Percentiles rank a stretch among this genome's conserved stretches.
Conservation (phyloP, 64 coral and sea anemone species). For the Stichodactyla mertensii region DNA sequence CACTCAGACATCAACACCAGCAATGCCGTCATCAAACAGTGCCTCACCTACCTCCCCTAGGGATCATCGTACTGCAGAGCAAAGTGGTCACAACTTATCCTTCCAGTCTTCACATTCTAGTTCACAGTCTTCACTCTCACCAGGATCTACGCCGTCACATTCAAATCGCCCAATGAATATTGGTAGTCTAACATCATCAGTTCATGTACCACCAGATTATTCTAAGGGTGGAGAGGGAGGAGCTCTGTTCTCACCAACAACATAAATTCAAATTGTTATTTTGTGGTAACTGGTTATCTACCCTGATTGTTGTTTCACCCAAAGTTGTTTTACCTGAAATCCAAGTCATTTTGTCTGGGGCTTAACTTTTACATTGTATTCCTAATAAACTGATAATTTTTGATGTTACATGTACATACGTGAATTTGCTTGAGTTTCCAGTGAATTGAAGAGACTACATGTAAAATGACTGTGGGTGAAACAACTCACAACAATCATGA, state of each 20-base stretch:
- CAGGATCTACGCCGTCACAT: constrained; percentile 33
- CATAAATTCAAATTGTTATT: background rate
- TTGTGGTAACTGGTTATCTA: no score
- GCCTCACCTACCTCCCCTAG: constrained; percentile 17
- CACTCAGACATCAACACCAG: constrained; percentile 18
- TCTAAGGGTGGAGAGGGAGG: background rate
- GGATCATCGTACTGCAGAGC: background rate
- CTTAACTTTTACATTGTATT: no score
- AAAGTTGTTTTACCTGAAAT: no score
- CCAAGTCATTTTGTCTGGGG: no score
- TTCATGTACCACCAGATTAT: constrained; percentile 17
- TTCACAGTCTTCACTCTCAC: constrained; percentile 51
- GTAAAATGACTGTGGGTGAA: no score
- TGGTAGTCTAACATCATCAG: constrained; percentile 28
- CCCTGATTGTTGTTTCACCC: no score
- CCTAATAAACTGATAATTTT: no score
- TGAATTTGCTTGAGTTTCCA: no score
- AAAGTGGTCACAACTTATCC: constrained; percentile 13
- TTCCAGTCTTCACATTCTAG: constrained; percentile 24
- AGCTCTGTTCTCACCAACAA: constrained; percentile 8
- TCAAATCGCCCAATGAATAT: constrained; percentile 28
- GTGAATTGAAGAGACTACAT: no score
- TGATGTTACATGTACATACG: no score
- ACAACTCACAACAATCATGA: no score
- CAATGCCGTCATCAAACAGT: constrained; percentile 26